A percentile compares a stretch with the other conserved stretches of the same genome.
Conservation (phyloP, 2,888 invertebrate species). For the Biston betularia region DNA sequence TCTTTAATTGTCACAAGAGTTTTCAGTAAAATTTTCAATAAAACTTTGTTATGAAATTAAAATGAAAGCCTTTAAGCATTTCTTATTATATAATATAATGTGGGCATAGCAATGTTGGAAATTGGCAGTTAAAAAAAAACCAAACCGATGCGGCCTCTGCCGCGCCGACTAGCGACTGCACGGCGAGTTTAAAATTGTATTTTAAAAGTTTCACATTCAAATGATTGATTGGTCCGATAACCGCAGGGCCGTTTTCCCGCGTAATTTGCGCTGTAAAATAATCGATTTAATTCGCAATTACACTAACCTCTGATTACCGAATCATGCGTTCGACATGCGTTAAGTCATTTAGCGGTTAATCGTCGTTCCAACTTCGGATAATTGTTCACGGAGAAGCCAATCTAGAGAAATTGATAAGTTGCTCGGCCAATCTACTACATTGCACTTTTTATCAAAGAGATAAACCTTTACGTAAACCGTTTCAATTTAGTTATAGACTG, state of each 20-base stretch:
- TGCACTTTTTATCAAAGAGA: too few relatives aligned
- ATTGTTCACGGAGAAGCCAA: constrained; percentile 14
- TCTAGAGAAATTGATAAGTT: constrained; percentile 1
- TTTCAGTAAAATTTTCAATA: too few relatives aligned
- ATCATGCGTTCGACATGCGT: constrained; percentile 43
- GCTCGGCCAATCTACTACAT: too few relatives aligned
- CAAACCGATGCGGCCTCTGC: background rate
- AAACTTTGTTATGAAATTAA: too few relatives aligned
- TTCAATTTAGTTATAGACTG: too few relatives aligned
- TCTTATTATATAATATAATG: too few relatives aligned
- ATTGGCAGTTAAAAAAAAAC: too few relatives aligned
- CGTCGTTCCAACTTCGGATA: constrained; percentile 20
- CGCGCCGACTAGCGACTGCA: background rate
- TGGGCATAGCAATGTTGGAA: too few relatives aligned
- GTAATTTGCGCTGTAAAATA: constrained; percentile 44
- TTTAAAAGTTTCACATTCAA: constrained; percentile 21
- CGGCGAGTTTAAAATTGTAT: too few relatives aligned
- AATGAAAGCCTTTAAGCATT: too few relatives aligned
- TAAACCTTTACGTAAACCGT: too few relatives aligned
- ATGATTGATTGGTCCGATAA: constrained; percentile 56
- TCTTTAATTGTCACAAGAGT: too few relatives aligned
- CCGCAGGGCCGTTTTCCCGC: constrained; percentile 40
- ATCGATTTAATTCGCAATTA: constrained; percentile 62
- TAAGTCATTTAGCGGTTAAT: constrained; percentile 15
- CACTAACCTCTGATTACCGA: constrained; percentile 59